Evolutionary conservation across 2,797 vertebrate genomes (phyloP).

Genomic region (Trachops cirrhosus): DNA sequence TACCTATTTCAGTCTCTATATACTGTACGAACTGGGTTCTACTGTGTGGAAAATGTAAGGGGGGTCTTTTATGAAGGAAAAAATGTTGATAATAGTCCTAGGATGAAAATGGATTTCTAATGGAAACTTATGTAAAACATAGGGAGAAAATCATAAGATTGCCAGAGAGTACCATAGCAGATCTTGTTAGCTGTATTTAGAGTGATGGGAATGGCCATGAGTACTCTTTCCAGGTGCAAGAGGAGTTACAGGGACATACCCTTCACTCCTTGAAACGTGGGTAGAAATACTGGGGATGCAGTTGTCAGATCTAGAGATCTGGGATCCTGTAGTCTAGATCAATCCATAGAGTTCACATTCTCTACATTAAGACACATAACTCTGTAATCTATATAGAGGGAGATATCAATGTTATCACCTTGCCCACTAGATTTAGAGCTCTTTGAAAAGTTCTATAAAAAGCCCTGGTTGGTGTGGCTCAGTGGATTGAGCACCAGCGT

Average conservation of each 20-base stretch:
- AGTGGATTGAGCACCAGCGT: too few species aligned
- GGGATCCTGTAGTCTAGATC: not conserved
- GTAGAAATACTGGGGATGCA: not conserved
- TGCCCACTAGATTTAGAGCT: not conserved
- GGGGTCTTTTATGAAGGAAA: not conserved
- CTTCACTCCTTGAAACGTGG: not conserved
- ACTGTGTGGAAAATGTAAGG: not conserved
- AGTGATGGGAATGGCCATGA: accelerated
- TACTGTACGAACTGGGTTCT: not conserved
- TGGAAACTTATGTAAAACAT: not conserved
- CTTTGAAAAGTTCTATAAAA: not conserved
- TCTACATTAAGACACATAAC: not conserved
- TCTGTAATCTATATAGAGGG: not conserved
- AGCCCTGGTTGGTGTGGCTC: too few species aligned
- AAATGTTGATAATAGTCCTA: not conserved
- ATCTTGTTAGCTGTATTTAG: not conserved
- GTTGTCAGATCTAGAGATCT: not conserved
- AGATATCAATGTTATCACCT: not conserved
- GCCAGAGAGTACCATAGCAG: not conserved
- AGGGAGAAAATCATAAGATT: not conserved
- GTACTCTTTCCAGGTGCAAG: not conserved
- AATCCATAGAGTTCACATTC: not conserved
- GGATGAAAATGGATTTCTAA: not conserved
- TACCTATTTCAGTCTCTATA: not conserved
- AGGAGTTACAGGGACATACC: not conserved